Percentiles rank a stretch among this genome's conserved stretches.
Conservation (phyloP, 2,797 vertebrate genomes). For the Poecilia picta region DNA sequence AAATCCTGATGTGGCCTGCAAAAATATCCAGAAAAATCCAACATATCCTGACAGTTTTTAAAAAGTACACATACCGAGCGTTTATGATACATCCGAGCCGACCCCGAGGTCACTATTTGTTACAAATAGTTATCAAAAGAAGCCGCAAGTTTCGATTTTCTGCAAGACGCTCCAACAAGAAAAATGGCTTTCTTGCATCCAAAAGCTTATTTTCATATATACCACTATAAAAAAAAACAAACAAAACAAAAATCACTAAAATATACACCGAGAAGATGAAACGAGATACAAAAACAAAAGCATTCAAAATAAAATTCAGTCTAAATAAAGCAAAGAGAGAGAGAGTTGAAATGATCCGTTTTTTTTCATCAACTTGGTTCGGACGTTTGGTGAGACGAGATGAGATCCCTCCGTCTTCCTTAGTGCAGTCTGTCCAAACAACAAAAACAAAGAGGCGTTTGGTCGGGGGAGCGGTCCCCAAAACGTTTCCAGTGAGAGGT, state of each 20-base stretch:
- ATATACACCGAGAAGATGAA: slow-evolving; percentile 93
- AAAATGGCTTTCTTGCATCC: slow-evolving; percentile 83
- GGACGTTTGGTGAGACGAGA: slow-evolving; percentile 57
- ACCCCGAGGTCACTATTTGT: slow-evolving; percentile 86
- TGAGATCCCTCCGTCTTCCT: slow-evolving; percentile 79
- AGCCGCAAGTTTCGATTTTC: slow-evolving; percentile 81
- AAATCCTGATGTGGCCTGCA: slow-evolving; percentile 86
- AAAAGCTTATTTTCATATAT: slow-evolving; percentile 85
- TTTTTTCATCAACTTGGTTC: slow-evolving; percentile 77
- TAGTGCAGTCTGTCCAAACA: slow-evolving; percentile 66
- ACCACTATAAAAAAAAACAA: slow-evolving; percentile 84
- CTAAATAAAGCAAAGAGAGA: slow-evolving; percentile 76
- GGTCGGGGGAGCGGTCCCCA: slow-evolving; percentile 68
- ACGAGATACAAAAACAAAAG: slow-evolving; percentile 85
- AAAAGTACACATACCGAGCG: slow-evolving; percentile 86
- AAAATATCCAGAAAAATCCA: slow-evolving; percentile 85
- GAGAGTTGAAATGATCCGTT: slow-evolving; percentile 58
- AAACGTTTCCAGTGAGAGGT: slow-evolving; percentile 65
- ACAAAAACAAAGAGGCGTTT: slow-evolving; percentile 65
- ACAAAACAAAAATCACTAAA: slow-evolving; percentile 82
- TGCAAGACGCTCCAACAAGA: slow-evolving; percentile 83
- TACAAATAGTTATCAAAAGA: slow-evolving; percentile 91
- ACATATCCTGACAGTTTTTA: slow-evolving; percentile 82
- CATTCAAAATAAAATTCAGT: slow-evolving; percentile 88
- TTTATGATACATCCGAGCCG: slow-evolving; percentile 85